Percentiles rank a stretch among this genome's conserved stretches.
Conservation (phyloP, 2,113 vertebrate genomes). For the Periophthalmus modestus region DNA sequence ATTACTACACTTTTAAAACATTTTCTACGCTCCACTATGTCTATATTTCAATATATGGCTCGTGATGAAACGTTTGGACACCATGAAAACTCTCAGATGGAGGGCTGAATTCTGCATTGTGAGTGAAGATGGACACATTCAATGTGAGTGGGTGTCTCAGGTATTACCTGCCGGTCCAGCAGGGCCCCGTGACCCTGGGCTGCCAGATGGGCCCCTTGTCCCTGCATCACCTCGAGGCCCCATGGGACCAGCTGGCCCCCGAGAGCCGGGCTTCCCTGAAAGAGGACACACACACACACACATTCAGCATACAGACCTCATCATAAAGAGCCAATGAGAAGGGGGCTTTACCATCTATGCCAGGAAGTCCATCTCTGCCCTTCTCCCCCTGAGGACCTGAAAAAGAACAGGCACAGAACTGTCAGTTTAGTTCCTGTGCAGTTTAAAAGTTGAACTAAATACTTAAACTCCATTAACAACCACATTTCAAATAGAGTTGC, state of each 20-base stretch:
- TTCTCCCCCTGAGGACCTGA: constrained; percentile 78
- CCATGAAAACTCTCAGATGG: too few relatives aligned
- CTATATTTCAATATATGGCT: too few relatives aligned
- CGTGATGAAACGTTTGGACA: too few relatives aligned
- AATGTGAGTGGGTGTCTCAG: neutral
- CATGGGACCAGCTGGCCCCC: constrained; percentile 74
- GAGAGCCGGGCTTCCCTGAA: constrained; percentile 74
- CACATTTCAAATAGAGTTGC: too few relatives aligned
- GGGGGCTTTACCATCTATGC: constrained; percentile 71
- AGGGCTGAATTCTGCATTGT: too few relatives aligned
- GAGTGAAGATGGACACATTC: too few relatives aligned
- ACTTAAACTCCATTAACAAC: too few relatives aligned
- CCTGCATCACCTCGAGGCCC: constrained; percentile 83
- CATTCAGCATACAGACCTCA: constrained; percentile 41
- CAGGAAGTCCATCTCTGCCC: constrained; percentile 74
- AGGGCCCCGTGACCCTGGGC: constrained; percentile 80
- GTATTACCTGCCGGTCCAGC: constrained; percentile 83
- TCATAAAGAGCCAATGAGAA: constrained; percentile 26
- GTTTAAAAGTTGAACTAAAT: too few relatives aligned
- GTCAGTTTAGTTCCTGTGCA: too few relatives aligned
- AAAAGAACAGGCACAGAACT: constrained; percentile 34
- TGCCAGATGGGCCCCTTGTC: constrained; percentile 75
- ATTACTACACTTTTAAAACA: too few relatives aligned
- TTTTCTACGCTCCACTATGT: too few relatives aligned
- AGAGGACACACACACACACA: constrained; percentile 43